Evolutionary conservation across 2,113 vertebrate genomes (phyloP), one percentile per base, ranked within the genome.

Genomic region (Elaphurus davidianus): DNA sequence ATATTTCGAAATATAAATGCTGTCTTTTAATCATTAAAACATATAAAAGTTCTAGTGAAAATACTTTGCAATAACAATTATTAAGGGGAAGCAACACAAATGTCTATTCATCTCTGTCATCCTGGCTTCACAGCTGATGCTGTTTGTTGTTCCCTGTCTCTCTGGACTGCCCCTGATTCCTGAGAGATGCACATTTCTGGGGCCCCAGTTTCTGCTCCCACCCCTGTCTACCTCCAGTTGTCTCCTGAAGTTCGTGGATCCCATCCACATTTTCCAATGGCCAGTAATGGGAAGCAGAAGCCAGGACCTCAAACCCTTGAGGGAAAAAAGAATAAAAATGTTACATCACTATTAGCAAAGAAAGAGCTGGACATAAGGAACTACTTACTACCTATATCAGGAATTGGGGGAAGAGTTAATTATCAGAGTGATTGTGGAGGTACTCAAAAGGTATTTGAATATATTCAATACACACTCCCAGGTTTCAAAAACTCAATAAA

Each of bases 241-340:
- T 98, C 55, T 99, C 99, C 98, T 99, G 99, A 89, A 99, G 99
- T 36, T 99, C 99, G 7, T 98, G 99, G 96, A 99, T 99, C 71
- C 99, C 99, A 1, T 99, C 99, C 99, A 99, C 99, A 0, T 97
- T 98, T 97, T 99, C 99, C 96, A 99, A 43, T 0, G 99, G 99
- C 99, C 99, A 99, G 93, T 99, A 99, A 96, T 99, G 99, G 81
- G 99, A 99, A 78, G 99, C 99, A 2, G 99, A 99, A 12, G 99
- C 99, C 62, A 99, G 98, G 98, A 99, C 99, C 96, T 99, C 98
- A 97, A 99, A 99, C 81, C 99, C 99, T 99, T 98, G 33, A 85
- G 97, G 98, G 83, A 96, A 98, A 98, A 36, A 98, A 67, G 91
- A 54, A 94, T 1, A 47, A 25, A 30, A 8, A 1, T 2, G 7